phyloP scores from a whole-genome alignment of 2,888 invertebrate species.

The Agonopterix heracliana region DNA sequence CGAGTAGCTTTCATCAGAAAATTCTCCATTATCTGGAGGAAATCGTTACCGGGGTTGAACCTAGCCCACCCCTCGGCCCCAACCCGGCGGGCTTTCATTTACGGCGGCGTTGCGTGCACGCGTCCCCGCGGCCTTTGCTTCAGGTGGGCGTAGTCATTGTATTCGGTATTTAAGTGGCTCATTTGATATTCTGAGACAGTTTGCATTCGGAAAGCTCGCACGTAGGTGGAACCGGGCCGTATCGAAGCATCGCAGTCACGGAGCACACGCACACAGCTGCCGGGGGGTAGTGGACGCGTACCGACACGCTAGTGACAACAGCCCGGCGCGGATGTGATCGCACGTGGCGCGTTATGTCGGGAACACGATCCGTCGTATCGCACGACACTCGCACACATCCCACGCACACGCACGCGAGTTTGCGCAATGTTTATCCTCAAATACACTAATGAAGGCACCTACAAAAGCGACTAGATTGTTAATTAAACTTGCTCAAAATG shows the following conservation, averaged over 20 bases:
- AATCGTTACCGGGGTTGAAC: slow-evolving; percentile 70
- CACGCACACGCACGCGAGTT: slow-evolving; percentile 57
- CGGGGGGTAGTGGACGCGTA: slow-evolving; percentile 19
- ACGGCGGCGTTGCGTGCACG: slow-evolving; percentile 69
- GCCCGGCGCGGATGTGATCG: slow-evolving; percentile 26
- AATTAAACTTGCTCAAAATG: slow-evolving; percentile 76
- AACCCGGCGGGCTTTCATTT: slow-evolving; percentile 64
- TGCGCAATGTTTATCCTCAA: slow-evolving; percentile 73
- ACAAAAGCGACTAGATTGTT: slow-evolving; percentile 76
- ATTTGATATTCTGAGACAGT: slow-evolving; percentile 75
- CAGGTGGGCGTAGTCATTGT: slow-evolving; percentile 73
- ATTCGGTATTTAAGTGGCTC: slow-evolving; percentile 73
- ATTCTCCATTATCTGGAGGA: slow-evolving; percentile 73
- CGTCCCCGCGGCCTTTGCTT: slow-evolving; percentile 66
- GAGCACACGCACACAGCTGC: slow-evolving; percentile 24
- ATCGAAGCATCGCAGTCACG: slow-evolving; percentile 52
- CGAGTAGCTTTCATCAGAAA: slow-evolving; percentile 70
- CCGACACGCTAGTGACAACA: slow-evolving; percentile 29
- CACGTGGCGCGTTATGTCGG: slow-evolving; percentile 31
- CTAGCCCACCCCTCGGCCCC: slow-evolving; percentile 59
- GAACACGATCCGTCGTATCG: neutral
- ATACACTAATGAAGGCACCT: slow-evolving; percentile 76
- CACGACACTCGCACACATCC: slow-evolving; percentile 21
- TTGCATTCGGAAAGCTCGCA: slow-evolving; percentile 67
- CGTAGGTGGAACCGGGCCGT: slow-evolving; percentile 46